Conservation (phyloP, 2,797 vertebrate species). For the Buceros bicornis region DNA sequence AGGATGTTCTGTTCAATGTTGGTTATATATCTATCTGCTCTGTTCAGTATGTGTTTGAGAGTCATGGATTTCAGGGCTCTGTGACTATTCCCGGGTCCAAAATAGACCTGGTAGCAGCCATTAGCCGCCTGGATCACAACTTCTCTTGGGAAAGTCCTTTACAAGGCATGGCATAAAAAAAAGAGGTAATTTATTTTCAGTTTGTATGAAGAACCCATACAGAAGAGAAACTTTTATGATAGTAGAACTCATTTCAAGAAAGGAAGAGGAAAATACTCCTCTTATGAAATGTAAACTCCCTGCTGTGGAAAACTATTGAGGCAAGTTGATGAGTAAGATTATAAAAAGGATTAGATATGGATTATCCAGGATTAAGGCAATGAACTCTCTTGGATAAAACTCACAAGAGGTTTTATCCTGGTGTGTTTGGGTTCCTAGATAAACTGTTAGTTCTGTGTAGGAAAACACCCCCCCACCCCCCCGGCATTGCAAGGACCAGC, state of each 20-base stretch:
- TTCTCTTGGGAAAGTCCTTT: background rate
- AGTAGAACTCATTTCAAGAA: background rate
- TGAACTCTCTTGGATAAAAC: slow-evolving; percentile 58
- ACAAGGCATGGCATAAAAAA: background rate
- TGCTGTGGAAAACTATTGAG: slow-evolving; percentile 51
- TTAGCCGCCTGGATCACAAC: background rate
- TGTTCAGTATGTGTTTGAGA: background rate
- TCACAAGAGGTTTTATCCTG: slow-evolving; percentile 30
- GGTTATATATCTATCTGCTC: background rate
- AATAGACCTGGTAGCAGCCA: background rate
- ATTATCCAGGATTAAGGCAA: slow-evolving; percentile 65
- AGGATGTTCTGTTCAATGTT: background rate
- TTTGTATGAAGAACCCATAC: background rate
- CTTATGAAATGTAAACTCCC: slow-evolving; percentile 35
- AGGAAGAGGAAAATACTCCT: slow-evolving; percentile 10
- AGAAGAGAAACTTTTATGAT: background rate
- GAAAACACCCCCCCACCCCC: background rate
- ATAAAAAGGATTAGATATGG: slow-evolving; percentile 65
- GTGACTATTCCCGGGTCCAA: background rate
- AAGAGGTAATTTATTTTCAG: background rate
- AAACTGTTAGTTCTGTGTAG: background rate
- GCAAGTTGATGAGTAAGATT: slow-evolving; percentile 63
- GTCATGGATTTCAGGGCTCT: rapidly evolving
- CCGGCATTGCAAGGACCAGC: background rate
- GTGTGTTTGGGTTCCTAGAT: background rate